Evolutionary conservation across 2,797 vertebrate species (phyloP), one percentile per base, ranked within the genome.

Genomic region (Micropoecilia bifurca): DNA sequence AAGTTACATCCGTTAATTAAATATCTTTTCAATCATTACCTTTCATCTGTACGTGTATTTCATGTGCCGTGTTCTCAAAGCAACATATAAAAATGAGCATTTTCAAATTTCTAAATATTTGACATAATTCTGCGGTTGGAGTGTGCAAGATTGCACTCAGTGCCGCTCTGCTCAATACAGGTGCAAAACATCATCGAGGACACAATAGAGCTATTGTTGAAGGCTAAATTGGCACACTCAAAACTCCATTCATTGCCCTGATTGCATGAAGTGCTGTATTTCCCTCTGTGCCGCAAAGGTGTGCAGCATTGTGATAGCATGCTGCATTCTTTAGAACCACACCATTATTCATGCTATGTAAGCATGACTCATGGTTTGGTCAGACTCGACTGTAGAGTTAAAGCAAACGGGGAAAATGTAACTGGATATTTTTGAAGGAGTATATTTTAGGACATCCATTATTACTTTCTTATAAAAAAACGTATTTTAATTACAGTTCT

Each of bases 241-340:
- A n/a, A 80, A 88, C 83, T 43, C 47, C 59, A 77, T 63, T 45
- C 33, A 28, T 48, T 43, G 46, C 74, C 57, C 75, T 25, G 8
- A 41, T 74, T 77, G 39, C 69, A 66, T 30, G 53, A 39, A 69
- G 71, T 69, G 55, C 28, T 33, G 68, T 36, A 50, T 75, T 47
- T 69, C 76, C 66, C 55, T 71, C 30, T 73, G 48, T 36, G 45
- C 50, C 76, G 47, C n/a, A n/a, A 87, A 87, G 68, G 83, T 85
- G 81, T 81, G 79, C 77, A 79, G 59, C 78, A 18, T 36, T 55
- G 78, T 43, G 71, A 79, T 71, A 66, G 81, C 74, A 71, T n/a
- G 59, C 66, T 63, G 75, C 81, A 82, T 88, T 80, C 83, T 83
- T 86, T 75, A 89, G 57, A 87, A 83, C 83, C 75, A 33, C 25